Percentiles rank a stretch among this genome's conserved stretches.
Conservation (phyloP, 1,140 invertebrate species). For the Neodiprion fabricii region DNA sequence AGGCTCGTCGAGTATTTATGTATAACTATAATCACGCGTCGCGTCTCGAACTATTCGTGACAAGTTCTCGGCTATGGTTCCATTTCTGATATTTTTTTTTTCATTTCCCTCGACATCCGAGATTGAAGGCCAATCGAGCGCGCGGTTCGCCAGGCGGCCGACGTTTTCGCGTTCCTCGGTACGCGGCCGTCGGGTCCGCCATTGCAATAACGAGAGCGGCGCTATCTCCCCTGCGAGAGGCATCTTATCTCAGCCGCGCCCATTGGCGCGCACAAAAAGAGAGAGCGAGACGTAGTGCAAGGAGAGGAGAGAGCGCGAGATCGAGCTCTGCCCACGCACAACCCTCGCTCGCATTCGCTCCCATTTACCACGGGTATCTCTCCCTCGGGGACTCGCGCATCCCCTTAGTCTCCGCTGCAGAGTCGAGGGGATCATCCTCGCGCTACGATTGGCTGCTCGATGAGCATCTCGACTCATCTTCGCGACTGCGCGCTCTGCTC, state of each 20-base stretch:
- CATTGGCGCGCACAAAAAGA: constrained; percentile 39
- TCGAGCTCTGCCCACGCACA: constrained; percentile 9
- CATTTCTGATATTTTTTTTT: too few species aligned
- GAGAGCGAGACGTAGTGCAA: constrained; percentile 2
- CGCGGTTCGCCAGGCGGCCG: too few species aligned
- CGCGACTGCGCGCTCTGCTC: constrained; percentile 13
- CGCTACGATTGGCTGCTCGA: neutral
- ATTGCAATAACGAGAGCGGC: constrained; percentile 3
- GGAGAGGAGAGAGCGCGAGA: constrained; percentile 3
- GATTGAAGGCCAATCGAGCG: too few species aligned
- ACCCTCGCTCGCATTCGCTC: constrained; percentile 5
- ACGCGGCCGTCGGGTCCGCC: neutral
- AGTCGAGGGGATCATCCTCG: constrained; percentile 16
- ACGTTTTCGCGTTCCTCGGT: too few species aligned
- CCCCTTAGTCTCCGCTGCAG: neutral
- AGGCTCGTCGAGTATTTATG: too few species aligned
- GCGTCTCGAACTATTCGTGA: too few species aligned
- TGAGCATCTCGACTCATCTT: constrained; percentile 20
- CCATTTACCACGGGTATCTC: neutral
- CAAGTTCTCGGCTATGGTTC: too few species aligned
- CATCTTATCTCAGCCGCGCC: constrained; percentile 24
- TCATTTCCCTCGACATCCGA: too few species aligned
- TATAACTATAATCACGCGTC: too few species aligned
- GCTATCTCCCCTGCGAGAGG: constrained; percentile 41
- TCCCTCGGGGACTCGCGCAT: constrained; percentile 20